Percentiles rank a stretch among this genome's conserved stretches.
Conservation (phyloP, 2,797 vertebrate genomes). For the Ctenochaetus hawaiiensis region DNA sequence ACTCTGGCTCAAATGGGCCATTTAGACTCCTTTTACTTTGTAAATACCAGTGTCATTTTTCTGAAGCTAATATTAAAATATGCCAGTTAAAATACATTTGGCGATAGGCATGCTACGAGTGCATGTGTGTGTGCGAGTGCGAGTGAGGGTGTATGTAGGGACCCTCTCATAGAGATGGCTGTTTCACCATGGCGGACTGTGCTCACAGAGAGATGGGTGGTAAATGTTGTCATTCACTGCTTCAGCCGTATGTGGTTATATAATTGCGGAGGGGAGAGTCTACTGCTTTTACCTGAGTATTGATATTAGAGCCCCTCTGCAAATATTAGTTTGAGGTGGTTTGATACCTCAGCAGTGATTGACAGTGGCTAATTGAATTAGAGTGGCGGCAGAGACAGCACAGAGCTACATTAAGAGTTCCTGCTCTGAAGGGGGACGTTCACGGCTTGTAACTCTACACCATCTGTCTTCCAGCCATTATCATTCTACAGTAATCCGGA, state of each 20-base stretch:
- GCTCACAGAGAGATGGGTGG: slow-evolving; percentile 68
- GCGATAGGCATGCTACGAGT: slow-evolving; percentile 47
- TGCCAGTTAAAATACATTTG: slow-evolving; percentile 83
- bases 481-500: slow-evolving; percentile 57
- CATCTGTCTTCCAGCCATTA: slow-evolving; percentile 63
- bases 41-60: slow-evolving; percentile 86
- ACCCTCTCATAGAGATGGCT: slow-evolving; percentile 58
- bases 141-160: slow-evolving; percentile 24
- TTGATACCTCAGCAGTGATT: slow-evolving; percentile 80
- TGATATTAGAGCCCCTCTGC: slow-evolving; percentile 80
- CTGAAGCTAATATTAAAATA: slow-evolving; percentile 86
- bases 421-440: slow-evolving; percentile 64
- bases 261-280: slow-evolving; percentile 70
- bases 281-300: slow-evolving; percentile 71
- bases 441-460: slow-evolving; percentile 55
- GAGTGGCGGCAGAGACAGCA: slow-evolving; percentile 61
- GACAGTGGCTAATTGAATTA: slow-evolving; percentile 81
- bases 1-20: slow-evolving; percentile 90
- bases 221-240: slow-evolving; percentile 83
- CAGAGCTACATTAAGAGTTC: slow-evolving; percentile 73
- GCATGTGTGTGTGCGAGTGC: background rate
- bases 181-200: slow-evolving; percentile 57
- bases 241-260: slow-evolving; percentile 72
- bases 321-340: slow-evolving; percentile 81
- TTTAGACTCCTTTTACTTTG: slow-evolving; percentile 85